These are phyloP conservation scores for Sardina pilchardus DNA, from an alignment of 2,113 vertebrate species.

Conservation along the genomic window DNA sequence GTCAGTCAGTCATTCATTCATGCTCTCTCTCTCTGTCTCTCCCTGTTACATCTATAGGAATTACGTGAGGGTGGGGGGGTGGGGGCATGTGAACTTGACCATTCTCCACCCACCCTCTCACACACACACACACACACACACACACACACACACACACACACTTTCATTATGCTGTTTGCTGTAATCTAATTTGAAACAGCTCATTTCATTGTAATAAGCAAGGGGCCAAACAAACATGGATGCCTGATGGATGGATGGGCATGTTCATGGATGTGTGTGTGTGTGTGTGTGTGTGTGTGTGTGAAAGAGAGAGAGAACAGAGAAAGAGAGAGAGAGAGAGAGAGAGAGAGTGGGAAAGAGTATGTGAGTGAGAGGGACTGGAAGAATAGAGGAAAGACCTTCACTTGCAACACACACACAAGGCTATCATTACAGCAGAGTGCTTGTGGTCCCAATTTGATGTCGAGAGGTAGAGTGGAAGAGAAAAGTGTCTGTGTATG, in stretches of 20 bases:
- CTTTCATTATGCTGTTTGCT: background rate
- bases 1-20: no score
- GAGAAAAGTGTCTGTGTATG: no score
- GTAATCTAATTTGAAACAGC: background rate
- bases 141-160: no score
- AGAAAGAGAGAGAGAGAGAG: background rate
- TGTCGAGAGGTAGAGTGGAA: no score
- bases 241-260: background rate
- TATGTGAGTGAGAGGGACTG: no score
- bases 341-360: no score
- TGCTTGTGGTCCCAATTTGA: no score
- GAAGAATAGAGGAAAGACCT: no score
- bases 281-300: background rate
- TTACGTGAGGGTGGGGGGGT: background rate
- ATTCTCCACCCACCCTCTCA: background rate
- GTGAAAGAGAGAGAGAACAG: background rate
- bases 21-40: no score
- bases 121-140: conserved; percentile 1
- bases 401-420: no score
- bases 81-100: no score
- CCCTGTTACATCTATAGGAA: background rate
- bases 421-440: no score
- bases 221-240: background rate
- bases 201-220: background rate
- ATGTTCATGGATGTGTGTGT: background rate